Conservation (phyloP, 1,140 invertebrate genomes). For the Pseudoatta argentina region DNA sequence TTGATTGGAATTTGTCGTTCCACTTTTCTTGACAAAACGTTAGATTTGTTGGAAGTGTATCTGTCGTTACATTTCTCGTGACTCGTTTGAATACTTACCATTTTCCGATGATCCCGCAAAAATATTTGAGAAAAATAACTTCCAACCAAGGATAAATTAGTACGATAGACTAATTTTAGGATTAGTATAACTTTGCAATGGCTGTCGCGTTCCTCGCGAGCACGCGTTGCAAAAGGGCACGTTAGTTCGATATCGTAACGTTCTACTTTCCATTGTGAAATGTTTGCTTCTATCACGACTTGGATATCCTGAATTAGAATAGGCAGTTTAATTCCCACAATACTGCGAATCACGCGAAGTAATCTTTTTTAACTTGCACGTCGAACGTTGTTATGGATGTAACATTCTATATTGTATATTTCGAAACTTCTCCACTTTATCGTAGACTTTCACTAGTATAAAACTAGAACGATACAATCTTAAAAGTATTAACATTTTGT, state of each 20-base stretch:
- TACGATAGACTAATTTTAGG: slow-evolving; percentile 25
- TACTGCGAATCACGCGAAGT: slow-evolving; percentile 58
- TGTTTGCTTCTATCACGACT: slow-evolving; percentile 59
- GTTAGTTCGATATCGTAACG: slow-evolving; percentile 55
- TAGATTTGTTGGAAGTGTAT: slow-evolving; percentile 10
- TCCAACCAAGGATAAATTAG: slow-evolving; percentile 8
- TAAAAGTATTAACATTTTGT: slow-evolving; percentile 16
- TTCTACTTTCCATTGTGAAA: slow-evolving; percentile 54
- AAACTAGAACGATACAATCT: neutral
- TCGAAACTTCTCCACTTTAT: neutral
- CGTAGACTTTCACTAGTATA: neutral
- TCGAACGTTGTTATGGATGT: slow-evolving; percentile 8
- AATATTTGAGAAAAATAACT: slow-evolving; percentile 21
- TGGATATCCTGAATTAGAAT: slow-evolving; percentile 53
- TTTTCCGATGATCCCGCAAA: slow-evolving; percentile 8
- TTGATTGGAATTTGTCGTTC: slow-evolving; percentile 55
- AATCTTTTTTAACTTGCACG: slow-evolving; percentile 46
- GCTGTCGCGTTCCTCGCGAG: slow-evolving; percentile 11
- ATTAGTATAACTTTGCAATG: slow-evolving; percentile 38
- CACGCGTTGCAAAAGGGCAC: slow-evolving; percentile 41
- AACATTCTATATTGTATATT: slow-evolving; percentile 17
- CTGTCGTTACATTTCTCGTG: slow-evolving; percentile 16
- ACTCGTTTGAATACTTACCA: neutral
- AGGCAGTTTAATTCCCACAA: slow-evolving; percentile 55
- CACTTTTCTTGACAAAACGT: slow-evolving; percentile 49